These are phyloP conservation scores for Protonibea diacanthus DNA, from an alignment of 2,797 vertebrate species.

Conservation along the genomic window DNA sequence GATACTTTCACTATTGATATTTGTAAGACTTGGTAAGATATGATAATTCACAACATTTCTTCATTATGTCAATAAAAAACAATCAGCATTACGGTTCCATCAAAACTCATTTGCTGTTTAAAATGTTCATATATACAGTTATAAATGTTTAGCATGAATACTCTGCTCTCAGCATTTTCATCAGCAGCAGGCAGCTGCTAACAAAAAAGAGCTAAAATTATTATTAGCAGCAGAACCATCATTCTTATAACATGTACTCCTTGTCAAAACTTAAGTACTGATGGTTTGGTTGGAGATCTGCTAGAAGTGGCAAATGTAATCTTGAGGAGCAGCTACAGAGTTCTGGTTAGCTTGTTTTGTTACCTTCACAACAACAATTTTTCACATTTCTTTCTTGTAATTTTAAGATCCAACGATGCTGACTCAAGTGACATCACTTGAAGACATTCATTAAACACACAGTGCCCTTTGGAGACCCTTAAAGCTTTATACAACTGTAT, in stretches of 20 bases:
- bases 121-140: not conserved
- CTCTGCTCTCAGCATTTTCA: not conserved
- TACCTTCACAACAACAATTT: too few species aligned
- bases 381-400: too few species aligned
- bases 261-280: not conserved
- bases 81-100: not conserved
- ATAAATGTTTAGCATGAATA: not conserved
- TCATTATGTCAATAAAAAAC: not conserved
- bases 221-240: not conserved
- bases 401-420: not conserved
- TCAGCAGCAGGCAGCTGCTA: not conserved
- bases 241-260: not conserved
- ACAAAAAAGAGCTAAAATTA: not conserved
- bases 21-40: too few species aligned
- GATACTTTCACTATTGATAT: not conserved
- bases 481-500: not conserved
- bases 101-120: not conserved
- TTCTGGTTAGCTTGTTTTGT: not conserved
- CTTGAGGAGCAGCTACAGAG: not conserved
- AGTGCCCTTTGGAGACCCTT: not conserved
- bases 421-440: conserved; percentile 1
- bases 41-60: not conserved
- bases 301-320: not conserved
- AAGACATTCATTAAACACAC: not conserved
- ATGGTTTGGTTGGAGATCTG: not conserved